These are phyloP conservation scores for Procambarus clarkii DNA, from an alignment of 1,140 invertebrate species.

Conservation along the genomic window DNA sequence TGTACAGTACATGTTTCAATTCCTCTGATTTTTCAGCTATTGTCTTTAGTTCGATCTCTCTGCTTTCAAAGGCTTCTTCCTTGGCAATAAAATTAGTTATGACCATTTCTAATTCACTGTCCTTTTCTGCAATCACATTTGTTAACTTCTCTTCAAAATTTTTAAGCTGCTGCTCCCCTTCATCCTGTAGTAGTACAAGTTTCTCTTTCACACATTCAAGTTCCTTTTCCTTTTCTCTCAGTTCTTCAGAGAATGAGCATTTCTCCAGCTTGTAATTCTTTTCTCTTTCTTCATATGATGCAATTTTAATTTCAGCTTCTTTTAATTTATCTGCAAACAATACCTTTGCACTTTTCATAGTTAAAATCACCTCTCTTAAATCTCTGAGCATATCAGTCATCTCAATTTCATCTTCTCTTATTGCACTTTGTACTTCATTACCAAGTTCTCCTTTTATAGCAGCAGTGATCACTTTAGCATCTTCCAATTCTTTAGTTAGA, in stretches of 20 bases:
- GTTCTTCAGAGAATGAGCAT: neutral
- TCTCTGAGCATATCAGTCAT: neutral
- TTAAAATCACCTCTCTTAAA: neutral
- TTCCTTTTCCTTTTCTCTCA: constrained; percentile 25
- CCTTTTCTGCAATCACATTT: constrained; percentile 41
- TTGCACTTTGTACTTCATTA: neutral
- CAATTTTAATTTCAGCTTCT: constrained; percentile 2
- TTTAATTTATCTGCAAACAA: constrained; percentile 4
- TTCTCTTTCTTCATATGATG: neutral
- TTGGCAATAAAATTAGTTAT: constrained; percentile 52
- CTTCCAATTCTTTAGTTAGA: neutral
- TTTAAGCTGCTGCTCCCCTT: constrained; percentile 10
- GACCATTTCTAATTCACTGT: constrained; percentile 44
- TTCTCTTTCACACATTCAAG: neutral
- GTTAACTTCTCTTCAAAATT: constrained; percentile 6
- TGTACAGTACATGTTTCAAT: neutral
- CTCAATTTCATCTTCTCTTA: neutral
- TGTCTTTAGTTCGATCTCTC: neutral
- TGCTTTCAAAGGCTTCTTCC: constrained; percentile 47
- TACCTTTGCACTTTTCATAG: neutral
- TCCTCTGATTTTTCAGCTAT: neutral
- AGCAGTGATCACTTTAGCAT: neutral
- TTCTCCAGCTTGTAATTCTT: neutral
- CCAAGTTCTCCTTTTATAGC: neutral
- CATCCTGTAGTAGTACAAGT: neutral